Base-by-base conservation (phyloP, 2,888 invertebrate genomes). In the Neelides folsomi region DNA sequence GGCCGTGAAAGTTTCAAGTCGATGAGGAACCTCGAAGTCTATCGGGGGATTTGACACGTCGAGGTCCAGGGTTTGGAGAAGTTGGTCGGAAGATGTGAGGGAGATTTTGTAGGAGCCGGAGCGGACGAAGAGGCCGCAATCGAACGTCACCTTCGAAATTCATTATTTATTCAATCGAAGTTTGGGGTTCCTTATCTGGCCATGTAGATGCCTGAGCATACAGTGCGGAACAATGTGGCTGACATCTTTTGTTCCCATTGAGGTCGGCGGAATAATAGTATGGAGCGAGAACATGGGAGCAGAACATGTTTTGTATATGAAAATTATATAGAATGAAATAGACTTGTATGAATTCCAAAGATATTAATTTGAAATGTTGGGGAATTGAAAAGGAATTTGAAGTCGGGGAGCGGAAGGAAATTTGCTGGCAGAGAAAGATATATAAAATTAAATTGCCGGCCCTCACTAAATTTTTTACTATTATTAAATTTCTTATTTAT, bases 81-180 rank as follows among this genome's bases (percentile, higher is more conserved):
- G 27, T 27, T 27, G 27, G 27, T 27, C 27, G 27, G 27, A 27
- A 27, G 27, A 3, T 7, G 4, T 5, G 38, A 79, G 66, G 55
- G 76, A 71, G 20, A 80, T 69, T 54, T 75, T 74, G 67, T 79
- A 80, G 48, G 73, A 76, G 47, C 85, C 85, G 9, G 83, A 84
- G 66, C 78, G 75, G 34, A 82, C 78, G 68, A 85, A 81, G 67
- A 81, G 79, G 2, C 83, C 83, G 66, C 85, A 85, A 2, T 82
- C 82, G 58, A 80, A 69, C 1, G 75, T 75, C 8, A 63, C 60
- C 61, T 62, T 42, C 12, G 18, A 19, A 39, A 39, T 39, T 39
- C n/a, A 39, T 13, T 39, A 39, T 13, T 13, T 39, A 39, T 27
- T 27, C 27, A 27, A 27, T 27, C 27, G n/a, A n/a, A n/a, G n/a